Conservation (phyloP, 2,888 invertebrate species). For the Lepas anatifera region DNA sequence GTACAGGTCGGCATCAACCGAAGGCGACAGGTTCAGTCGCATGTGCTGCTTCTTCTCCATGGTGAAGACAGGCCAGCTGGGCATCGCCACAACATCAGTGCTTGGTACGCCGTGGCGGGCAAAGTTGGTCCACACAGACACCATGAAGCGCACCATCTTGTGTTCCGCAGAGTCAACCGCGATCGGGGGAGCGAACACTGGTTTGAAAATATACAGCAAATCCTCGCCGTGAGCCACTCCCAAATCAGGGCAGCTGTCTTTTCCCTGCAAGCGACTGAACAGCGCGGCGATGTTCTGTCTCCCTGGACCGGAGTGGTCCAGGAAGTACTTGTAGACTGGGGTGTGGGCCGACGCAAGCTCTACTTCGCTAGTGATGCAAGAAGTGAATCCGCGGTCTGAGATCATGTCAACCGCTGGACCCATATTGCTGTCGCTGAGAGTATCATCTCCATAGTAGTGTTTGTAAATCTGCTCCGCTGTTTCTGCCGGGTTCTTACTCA, state of each 20-base stretch:
- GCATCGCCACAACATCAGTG: background rate
- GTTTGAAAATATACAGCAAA: background rate
- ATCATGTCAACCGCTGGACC: background rate
- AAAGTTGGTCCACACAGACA: background rate
- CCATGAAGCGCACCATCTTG: background rate
- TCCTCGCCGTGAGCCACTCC: background rate
- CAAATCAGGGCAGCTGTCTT: background rate
- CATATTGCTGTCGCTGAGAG: background rate
- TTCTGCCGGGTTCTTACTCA: background rate
- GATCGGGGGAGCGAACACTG: background rate
- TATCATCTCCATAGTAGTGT: background rate
- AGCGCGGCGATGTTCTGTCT: background rate
- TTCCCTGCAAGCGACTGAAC: background rate
- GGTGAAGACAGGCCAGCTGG: background rate
- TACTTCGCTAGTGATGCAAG: background rate
- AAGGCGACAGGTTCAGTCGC: background rate
- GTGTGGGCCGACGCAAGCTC: background rate
- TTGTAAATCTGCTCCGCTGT: background rate
- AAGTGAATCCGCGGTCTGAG: background rate
- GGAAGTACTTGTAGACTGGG: constrained; percentile 20
- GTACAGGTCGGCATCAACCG: background rate
- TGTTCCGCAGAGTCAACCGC: background rate
- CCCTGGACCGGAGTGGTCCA: background rate
- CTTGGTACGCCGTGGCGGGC: background rate
- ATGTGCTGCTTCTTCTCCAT: background rate